Evolutionary conservation across 2,888 invertebrate species (phyloP).

Genomic region (Agrotis ipsilon): DNA sequence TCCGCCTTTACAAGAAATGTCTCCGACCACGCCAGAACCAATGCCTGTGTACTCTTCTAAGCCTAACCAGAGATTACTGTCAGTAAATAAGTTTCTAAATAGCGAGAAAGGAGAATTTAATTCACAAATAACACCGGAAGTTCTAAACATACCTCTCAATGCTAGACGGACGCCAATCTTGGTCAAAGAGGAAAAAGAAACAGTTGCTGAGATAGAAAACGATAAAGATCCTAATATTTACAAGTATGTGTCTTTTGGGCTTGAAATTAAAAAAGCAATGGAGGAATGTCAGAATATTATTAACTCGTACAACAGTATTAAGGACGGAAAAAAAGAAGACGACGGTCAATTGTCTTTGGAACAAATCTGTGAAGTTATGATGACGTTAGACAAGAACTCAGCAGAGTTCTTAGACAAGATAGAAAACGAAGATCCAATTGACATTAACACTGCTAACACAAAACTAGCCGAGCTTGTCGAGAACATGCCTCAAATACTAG

Average conservation of each 20-base stretch:
- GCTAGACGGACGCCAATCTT: slow-evolving; percentile 74
- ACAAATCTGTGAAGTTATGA: slow-evolving; percentile 86
- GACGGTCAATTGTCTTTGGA: slow-evolving; percentile 80
- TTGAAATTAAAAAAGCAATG: slow-evolving; percentile 88
- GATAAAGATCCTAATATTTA: slow-evolving; percentile 80
- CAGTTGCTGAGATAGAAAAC: slow-evolving; percentile 55
- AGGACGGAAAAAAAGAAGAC: slow-evolving; percentile 72
- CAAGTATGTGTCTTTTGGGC: slow-evolving; percentile 84
- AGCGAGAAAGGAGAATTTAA: slow-evolving; percentile 73
- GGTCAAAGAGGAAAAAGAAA: slow-evolving; percentile 71
- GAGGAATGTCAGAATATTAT: slow-evolving; percentile 88
- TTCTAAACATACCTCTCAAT: slow-evolving; percentile 78
- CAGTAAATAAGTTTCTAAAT: slow-evolving; percentile 79
- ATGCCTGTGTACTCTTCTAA: slow-evolving; percentile 81
- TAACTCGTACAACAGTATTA: slow-evolving; percentile 82
- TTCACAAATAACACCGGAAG: slow-evolving; percentile 67
- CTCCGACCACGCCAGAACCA: slow-evolving; percentile 81
- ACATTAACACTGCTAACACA: slow-evolving; percentile 76
- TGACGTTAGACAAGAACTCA: slow-evolving; percentile 84
- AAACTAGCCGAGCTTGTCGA: slow-evolving; percentile 84
- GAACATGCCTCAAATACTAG: slow-evolving; percentile 87
- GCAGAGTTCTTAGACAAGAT: slow-evolving; percentile 82
- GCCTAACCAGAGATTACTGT: slow-evolving; percentile 77
- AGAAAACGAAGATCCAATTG: slow-evolving; percentile 77
- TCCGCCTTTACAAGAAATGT: slow-evolving; percentile 87